Evolutionary conservation across 2,797 vertebrate genomes (phyloP), one percentile per base, ranked within the genome.

Genomic region (Schizothorax lantsangensis): DNA sequence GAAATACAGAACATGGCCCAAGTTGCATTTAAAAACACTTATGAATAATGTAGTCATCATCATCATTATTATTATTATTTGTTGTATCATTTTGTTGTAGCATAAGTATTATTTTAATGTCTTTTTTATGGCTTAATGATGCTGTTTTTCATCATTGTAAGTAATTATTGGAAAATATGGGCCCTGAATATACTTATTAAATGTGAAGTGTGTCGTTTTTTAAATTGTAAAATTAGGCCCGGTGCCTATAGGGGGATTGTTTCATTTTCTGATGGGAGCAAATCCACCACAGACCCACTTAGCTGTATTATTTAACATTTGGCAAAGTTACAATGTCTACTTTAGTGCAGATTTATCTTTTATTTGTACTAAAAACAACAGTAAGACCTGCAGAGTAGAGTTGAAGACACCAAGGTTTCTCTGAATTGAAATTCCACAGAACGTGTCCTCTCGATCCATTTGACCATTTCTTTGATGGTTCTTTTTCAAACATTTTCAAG

Each of bases 1-100:
- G 68, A 84, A 86, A 87, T 87, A 84, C 75, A 72, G 71, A 79
- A 83, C 62, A 86, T 79, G 72, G 71, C 38, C 74, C 79, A 85
- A 54, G 80, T 47, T 85, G 71, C 57, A 33, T 71, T 52, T 64
- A 73, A 73, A 47, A 62, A 79, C n/a, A 43, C 10, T 75, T 69
- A 11, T 49, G 79, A 59, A 80, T 68, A 43, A 85, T 71, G 10
- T 23, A 62, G 36, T 59, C 66, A 78, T 84, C 21, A 68, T 52
- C 26, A 74, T 75, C 0, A 75, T 69, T 30, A 30, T 30, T 30
- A 30, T 72, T 23, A 74, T 47, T 36, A 62, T 83, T 30, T 74
- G 30, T 45, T n/a, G 33, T 15, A 38, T 78, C 10, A 54, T 77
- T 72, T 73, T 57, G 33, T 38, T 78, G 6, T 38, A 40, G 14